Evolutionary conservation across 2,113 vertebrate species (phyloP).

Genomic region (Protobothrops mucrosquamatus): DNA sequence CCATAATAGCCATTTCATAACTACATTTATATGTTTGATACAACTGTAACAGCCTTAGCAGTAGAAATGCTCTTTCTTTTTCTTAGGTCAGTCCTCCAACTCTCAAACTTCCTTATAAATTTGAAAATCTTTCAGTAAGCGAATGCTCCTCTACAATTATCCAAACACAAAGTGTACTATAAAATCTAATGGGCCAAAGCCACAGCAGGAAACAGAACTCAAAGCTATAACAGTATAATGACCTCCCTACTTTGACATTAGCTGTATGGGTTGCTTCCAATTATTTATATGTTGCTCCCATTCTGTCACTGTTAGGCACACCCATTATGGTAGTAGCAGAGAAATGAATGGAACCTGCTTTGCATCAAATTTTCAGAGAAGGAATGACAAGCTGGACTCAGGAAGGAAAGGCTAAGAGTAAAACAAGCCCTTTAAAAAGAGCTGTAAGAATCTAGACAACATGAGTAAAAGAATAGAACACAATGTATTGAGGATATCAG

Average conservation of each 20-base stretch:
- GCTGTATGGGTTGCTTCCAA: background rate
- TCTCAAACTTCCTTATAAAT: background rate
- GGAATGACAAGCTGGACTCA: background rate
- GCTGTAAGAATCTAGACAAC: background rate
- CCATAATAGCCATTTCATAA: background rate
- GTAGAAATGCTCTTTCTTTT: background rate
- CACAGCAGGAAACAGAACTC: background rate
- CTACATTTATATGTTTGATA: background rate
- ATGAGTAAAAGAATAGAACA: background rate
- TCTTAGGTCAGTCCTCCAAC: background rate
- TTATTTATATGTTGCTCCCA: background rate
- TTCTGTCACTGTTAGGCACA: rapidly evolving
- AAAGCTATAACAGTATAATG: background rate
- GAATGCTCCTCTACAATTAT: background rate
- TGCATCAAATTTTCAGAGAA: background rate
- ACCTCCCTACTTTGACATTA: rapidly evolving
- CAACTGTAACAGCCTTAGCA: background rate
- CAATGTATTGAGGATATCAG: background rate
- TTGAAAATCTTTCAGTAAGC: background rate
- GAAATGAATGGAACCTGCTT: background rate
- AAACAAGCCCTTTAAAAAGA: background rate
- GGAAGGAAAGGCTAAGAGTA: background rate
- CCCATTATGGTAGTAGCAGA: background rate
- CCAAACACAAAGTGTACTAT: background rate
- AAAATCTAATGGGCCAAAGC: background rate